Percentiles rank a stretch among this genome's conserved stretches.
These are phyloP conservation scores for Volucella inanis DNA, from an alignment of 2,888 invertebrate species.

Conservation along the genomic window DNA sequence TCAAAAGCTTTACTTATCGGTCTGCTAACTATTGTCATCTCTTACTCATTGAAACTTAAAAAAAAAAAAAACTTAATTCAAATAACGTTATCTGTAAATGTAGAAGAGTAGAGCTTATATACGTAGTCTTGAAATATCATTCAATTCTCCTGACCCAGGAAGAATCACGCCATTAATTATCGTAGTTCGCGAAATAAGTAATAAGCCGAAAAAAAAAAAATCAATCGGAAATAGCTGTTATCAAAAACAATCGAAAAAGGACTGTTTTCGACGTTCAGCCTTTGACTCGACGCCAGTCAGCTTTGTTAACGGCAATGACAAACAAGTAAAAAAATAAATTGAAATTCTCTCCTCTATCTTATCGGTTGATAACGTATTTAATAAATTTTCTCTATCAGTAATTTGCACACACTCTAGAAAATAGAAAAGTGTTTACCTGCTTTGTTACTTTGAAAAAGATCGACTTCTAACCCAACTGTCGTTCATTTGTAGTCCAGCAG, in stretches of 20 bases:
- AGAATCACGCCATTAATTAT: too few species aligned
- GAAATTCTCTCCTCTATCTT: conserved; percentile 18
- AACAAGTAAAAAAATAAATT: background rate
- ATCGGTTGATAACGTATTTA: conserved; percentile 34
- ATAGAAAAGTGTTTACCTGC: conserved; percentile 33
- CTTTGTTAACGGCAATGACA: background rate
- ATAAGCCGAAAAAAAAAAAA: too few species aligned
- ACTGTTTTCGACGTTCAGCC: background rate
- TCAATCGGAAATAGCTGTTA: background rate
- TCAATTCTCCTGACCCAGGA: background rate
- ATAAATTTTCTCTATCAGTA: conserved; percentile 29
- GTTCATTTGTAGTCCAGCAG: conserved; percentile 34
- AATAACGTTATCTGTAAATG: conserved; percentile 3
- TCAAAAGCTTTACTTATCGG: background rate
- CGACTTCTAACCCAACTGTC: conserved; percentile 51
- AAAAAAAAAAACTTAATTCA: background rate
- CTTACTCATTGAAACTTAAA: conserved; percentile 3
- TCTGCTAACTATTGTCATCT: background rate
- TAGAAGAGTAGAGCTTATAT: background rate
- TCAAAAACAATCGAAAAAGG: background rate
- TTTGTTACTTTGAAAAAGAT: conserved; percentile 40
- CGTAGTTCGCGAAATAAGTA: too few species aligned
- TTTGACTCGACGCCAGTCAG: background rate
- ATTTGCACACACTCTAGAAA: conserved; percentile 67
- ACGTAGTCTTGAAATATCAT: background rate